Evolutionary conservation across 2,113 vertebrate genomes (phyloP).

Genomic region (Raja brachyura): DNA sequence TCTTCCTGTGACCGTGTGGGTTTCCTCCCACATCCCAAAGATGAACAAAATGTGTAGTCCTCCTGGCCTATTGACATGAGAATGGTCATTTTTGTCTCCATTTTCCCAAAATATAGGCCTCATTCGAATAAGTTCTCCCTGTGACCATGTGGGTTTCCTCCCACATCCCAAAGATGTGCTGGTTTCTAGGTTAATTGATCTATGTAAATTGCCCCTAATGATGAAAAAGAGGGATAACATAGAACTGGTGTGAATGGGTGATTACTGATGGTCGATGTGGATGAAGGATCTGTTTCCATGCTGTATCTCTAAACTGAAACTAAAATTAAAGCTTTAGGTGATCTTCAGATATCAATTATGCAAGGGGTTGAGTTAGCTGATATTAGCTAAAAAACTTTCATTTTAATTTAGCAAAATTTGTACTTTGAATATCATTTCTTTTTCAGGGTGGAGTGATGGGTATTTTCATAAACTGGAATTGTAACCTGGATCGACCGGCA

Average conservation of each 20-base stretch:
- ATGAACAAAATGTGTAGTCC: not conserved
- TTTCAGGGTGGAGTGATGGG: constrained; percentile 74
- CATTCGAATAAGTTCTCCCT: not conserved
- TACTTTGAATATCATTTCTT: not conserved
- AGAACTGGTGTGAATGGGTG: too few relatives aligned
- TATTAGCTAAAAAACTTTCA: not conserved
- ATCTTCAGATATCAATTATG: not conserved
- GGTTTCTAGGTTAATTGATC: too few relatives aligned
- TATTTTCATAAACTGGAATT: constrained; percentile 67
- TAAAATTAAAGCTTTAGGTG: not conserved
- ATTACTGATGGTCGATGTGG: too few relatives aligned
- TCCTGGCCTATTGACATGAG: not conserved
- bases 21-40: too few relatives aligned
- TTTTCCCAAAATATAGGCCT: not conserved
- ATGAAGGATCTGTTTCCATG: too few relatives aligned
- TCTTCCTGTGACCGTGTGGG: too few relatives aligned
- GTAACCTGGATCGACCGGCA: constrained; percentile 66
- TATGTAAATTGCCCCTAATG: too few relatives aligned
- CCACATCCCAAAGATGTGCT: too few relatives aligned
- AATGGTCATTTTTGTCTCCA: not conserved
- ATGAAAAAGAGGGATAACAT: too few relatives aligned
- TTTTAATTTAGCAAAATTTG: not conserved
- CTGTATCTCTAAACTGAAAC: too few relatives aligned
- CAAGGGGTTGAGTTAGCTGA: not conserved
- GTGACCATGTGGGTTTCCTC: too few relatives aligned